phyloP scores from a whole-genome alignment of 2,113 vertebrate genomes.

The Tichodroma muraria region DNA sequence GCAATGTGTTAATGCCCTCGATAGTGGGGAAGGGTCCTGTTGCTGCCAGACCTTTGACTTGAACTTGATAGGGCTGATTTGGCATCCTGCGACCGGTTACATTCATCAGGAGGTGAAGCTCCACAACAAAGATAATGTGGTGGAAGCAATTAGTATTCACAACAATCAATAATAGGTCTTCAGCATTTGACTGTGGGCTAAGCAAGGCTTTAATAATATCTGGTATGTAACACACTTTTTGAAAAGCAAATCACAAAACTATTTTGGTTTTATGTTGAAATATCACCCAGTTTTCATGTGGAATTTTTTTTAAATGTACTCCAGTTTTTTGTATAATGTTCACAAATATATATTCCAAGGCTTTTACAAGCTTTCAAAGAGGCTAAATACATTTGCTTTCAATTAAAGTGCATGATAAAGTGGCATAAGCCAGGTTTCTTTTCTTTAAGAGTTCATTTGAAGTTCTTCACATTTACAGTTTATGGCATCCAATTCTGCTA shows the following conservation, averaged over 20 bases:
- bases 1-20: neutral
- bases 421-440: neutral
- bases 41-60: conserved; percentile 10
- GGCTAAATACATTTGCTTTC: neutral
- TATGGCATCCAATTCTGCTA: neutral
- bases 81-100: neutral
- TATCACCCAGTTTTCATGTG: neutral
- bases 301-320: neutral
- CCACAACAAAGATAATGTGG: neutral
- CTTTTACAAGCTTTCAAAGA: neutral
- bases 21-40: neutral
- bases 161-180: neutral
- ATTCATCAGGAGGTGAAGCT: conserved; percentile 6
- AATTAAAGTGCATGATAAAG: neutral
- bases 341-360: neutral
- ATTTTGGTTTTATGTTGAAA: neutral
- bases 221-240: neutral
- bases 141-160: conserved; percentile 1
- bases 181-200: neutral
- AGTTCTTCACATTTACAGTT: neutral
- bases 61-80: neutral
- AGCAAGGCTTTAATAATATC: neutral
- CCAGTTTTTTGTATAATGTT: neutral
- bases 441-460: neutral
- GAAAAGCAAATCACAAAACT: neutral